These are phyloP conservation scores for Chelonus insularis DNA, from an alignment of 1,140 invertebrate species.

Conservation along the genomic window DNA sequence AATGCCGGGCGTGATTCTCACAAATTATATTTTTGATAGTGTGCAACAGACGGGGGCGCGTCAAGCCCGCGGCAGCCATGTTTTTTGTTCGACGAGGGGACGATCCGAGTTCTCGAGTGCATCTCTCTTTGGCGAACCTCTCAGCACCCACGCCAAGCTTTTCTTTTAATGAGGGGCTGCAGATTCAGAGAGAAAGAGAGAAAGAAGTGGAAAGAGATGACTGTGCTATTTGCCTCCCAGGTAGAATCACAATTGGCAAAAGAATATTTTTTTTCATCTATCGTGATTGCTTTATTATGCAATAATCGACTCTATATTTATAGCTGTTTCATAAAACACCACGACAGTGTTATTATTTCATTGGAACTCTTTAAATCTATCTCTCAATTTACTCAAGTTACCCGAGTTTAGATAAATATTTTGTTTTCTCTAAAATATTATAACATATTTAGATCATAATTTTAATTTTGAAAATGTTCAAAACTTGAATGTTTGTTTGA, in stretches of 20 bases:
- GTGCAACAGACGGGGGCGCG: conserved; percentile 7
- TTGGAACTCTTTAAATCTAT: too few species aligned
- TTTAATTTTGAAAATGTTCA: too few species aligned
- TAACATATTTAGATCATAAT: too few species aligned
- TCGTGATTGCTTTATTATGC: neutral
- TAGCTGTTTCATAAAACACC: too few species aligned
- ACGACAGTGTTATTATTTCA: too few species aligned
- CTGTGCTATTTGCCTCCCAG: conserved; percentile 11
- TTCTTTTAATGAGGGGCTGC: conserved; percentile 42
- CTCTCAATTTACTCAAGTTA: too few species aligned
- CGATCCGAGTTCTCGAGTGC: conserved; percentile 42
- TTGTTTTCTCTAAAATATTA: too few species aligned
- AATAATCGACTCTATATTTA: too few species aligned
- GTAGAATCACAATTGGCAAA: conserved; percentile 1
- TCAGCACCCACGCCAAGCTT: conserved; percentile 40
- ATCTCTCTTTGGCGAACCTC: conserved; percentile 43
- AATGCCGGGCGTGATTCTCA: conserved; percentile 10
- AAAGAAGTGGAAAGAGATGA: conserved; percentile 24
- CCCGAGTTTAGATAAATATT: too few species aligned
- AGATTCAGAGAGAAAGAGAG: conserved; percentile 7
- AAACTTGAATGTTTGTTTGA: neutral
- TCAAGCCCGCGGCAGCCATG: conserved; percentile 39
- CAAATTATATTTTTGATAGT: neutral
- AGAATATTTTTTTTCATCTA: conserved; percentile 3
- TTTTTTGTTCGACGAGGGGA: conserved; percentile 36